Evolutionary conservation across 23 tunicate genomes (phyloP).

Genomic region (Ciona savignyi): DNA sequence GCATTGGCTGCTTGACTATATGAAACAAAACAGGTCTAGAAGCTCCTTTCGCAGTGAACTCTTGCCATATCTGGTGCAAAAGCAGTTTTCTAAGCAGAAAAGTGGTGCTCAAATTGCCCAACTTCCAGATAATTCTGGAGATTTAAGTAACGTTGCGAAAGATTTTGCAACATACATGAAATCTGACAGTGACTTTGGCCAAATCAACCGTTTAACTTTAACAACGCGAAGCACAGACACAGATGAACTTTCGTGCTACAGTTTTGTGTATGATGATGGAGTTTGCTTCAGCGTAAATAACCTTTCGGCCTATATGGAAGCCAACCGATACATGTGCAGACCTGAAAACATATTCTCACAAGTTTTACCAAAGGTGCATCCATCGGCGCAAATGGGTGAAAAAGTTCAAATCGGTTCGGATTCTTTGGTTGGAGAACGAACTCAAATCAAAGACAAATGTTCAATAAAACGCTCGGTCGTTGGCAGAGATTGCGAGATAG

Average conservation of each 20-base stretch:
- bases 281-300: slow-evolving; percentile 52
- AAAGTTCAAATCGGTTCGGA: slow-evolving; percentile 51
- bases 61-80: slow-evolving; percentile 61
- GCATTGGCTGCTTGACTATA: slow-evolving; percentile 59
- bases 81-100: slow-evolving; percentile 41
- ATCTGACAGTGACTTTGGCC: slow-evolving; percentile 15
- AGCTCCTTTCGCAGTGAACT: slow-evolving; percentile 72
- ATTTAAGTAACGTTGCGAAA: not conserved
- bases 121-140: not conserved
- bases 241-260: slow-evolving; percentile 33
- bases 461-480: slow-evolving; percentile 55
- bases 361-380: not conserved
- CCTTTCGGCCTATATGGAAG: slow-evolving; percentile 68
- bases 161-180: slow-evolving; percentile 7
- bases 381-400: not conserved
- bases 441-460: slow-evolving; percentile 27
- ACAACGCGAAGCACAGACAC: slow-evolving; percentile 6
- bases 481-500: slow-evolving; percentile 58
- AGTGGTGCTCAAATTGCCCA: not conserved
- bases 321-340: slow-evolving; percentile 55
- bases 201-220: slow-evolving; percentile 36
- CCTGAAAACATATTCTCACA: not conserved
- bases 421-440: slow-evolving; percentile 63
- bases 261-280: slow-evolving; percentile 48
- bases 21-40: slow-evolving; percentile 22